A percentile compares a stretch with the other conserved stretches of the same genome.
These are phyloP conservation scores for Mya arenaria DNA, from an alignment of 1,140 invertebrate species.

Conservation along the genomic window DNA sequence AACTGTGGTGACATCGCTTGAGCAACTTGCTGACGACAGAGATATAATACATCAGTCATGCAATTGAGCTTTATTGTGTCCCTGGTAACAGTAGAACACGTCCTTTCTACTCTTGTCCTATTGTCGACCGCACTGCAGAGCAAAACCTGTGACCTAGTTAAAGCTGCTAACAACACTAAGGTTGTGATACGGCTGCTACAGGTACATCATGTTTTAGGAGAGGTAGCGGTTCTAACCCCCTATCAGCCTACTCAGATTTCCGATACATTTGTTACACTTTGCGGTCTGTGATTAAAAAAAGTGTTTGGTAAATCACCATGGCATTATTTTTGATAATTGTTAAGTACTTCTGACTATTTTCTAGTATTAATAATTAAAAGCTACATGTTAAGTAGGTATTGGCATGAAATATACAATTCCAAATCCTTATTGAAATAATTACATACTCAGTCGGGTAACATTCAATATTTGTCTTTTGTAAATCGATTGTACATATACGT, in stretches of 20 bases:
- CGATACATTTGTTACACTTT: not conserved
- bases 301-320: no score
- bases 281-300: no score
- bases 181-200: slow-evolving; percentile 8
- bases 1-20: not conserved
- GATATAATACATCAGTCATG: not conserved
- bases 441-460: no score
- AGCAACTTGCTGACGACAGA: slow-evolving; percentile 3
- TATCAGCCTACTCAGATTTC: not conserved
- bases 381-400: no score
- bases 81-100: slow-evolving; percentile 12
- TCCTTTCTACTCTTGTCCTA: not conserved
- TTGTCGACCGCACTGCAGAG: slow-evolving; percentile 28
- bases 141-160: slow-evolving; percentile 4
- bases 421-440: no score
- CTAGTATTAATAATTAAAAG: no score
- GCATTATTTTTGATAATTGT: no score
- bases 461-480: no score
- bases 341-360: no score
- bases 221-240: not conserved
- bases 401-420: not conserved
- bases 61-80: slow-evolving; percentile 39
- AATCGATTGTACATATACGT: no score
- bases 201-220: not conserved
- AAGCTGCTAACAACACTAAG: not conserved